phyloP scores from a whole-genome alignment of 35 echinoderm and acorn worm species.

The Heliocidaris tuberculata region DNA sequence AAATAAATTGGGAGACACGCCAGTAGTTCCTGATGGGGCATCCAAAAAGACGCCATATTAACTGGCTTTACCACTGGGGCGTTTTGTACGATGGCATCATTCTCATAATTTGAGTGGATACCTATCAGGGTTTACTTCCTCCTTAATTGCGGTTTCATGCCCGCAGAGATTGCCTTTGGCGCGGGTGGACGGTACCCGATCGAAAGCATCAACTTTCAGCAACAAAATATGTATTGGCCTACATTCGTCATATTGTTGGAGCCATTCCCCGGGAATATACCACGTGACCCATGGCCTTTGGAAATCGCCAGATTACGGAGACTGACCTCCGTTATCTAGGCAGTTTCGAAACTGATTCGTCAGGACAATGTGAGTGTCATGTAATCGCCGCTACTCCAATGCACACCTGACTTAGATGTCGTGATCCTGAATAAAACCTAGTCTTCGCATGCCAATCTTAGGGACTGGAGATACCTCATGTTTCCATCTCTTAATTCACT shows the following conservation, averaged over 20 bases:
- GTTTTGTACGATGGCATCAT: slow-evolving; percentile 46
- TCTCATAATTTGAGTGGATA: slow-evolving; percentile 50
- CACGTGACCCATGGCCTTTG: slow-evolving; percentile 49
- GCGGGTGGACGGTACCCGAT: slow-evolving; percentile 30
- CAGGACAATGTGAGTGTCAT: not conserved
- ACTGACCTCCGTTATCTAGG: slow-evolving; percentile 48
- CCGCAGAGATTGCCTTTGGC: slow-evolving; percentile 44
- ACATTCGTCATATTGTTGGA: slow-evolving; percentile 46
- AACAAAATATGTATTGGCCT: slow-evolving; percentile 54
- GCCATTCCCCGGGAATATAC: slow-evolving; percentile 36
- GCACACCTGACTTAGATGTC: slow-evolving; percentile 39
- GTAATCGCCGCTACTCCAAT: slow-evolving; percentile 14
- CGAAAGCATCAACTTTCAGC: slow-evolving; percentile 49
- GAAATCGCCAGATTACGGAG: slow-evolving; percentile 37
- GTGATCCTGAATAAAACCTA: slow-evolving; percentile 8
- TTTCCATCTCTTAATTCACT: not conserved
- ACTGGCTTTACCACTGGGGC: slow-evolving; percentile 33
- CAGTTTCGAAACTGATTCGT: slow-evolving; percentile 33
- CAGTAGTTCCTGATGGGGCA: not conserved
- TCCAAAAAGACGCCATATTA: not conserved
- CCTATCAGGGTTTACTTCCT: slow-evolving; percentile 43
- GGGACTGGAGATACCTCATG: slow-evolving; percentile 19
- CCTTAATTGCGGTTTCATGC: slow-evolving; percentile 40
- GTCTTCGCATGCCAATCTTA: slow-evolving; percentile 13
- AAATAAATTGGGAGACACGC: slow-evolving; percentile 38